These are phyloP conservation scores for Onychostruthus taczanowskii DNA, from an alignment of 2,113 vertebrate species.

Conservation along the genomic window DNA sequence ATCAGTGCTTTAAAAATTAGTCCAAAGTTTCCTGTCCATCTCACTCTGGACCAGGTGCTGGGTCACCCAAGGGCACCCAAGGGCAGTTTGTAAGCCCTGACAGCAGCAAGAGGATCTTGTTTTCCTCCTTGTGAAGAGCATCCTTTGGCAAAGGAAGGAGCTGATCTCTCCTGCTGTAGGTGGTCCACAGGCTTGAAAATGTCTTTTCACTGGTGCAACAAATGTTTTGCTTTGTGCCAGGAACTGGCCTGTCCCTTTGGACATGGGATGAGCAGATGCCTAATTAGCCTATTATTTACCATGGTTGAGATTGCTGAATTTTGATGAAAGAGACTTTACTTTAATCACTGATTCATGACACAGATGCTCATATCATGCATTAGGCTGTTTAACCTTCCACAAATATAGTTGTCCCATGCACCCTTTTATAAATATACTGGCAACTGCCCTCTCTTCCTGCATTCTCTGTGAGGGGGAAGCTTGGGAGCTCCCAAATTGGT, in stretches of 20 bases:
- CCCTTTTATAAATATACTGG: conserved; percentile 12
- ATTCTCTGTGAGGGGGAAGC: not conserved
- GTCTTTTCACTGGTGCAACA: conserved; percentile 58
- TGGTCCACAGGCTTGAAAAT: conserved; percentile 6
- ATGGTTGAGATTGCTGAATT: conserved; percentile 64
- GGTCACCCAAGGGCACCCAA: not conserved
- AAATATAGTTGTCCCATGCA: conserved; percentile 4
- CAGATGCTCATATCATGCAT: conserved; percentile 24
- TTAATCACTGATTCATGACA: conserved; percentile 67
- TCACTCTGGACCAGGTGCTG: not conserved
- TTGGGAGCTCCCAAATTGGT: not conserved
- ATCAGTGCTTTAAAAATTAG: not conserved
- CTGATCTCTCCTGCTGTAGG: not conserved
- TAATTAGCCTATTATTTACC: conserved; percentile 76
- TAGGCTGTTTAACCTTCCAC: conserved; percentile 65
- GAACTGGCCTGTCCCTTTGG: conserved; percentile 65
- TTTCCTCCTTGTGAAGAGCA: not conserved
- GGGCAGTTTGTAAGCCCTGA: not conserved
- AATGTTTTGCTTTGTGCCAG: conserved; percentile 63
- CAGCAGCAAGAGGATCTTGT: not conserved
- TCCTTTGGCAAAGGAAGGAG: not conserved
- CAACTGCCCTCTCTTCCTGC: conserved; percentile 27
- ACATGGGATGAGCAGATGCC: conserved; percentile 71
- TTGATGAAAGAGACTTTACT: conserved; percentile 67
- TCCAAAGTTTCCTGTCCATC: not conserved